A percentile compares a stretch with the other conserved stretches of the same genome.
Evolutionary conservation across 2,797 vertebrate genomes (phyloP).

Genomic region (Aulostomus chinensis): DNA sequence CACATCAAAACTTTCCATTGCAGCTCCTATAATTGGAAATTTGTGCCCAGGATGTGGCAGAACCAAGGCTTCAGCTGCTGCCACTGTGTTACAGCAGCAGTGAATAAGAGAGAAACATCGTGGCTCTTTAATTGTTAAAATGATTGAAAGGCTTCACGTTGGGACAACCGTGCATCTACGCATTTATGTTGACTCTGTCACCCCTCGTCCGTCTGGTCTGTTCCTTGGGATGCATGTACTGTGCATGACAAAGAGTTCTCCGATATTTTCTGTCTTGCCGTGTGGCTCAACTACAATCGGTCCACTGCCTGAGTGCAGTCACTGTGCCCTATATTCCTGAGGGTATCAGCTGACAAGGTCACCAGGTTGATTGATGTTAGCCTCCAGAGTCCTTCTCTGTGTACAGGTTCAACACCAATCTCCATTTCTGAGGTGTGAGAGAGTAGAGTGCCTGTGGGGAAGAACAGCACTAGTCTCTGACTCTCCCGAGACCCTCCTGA

Average conservation of each 20-base stretch:
- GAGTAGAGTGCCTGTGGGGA: slow-evolving; percentile 45
- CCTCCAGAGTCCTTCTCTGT: slow-evolving; percentile 57
- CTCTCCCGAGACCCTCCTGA: slow-evolving; percentile 40
- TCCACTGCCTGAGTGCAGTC: slow-evolving; percentile 46
- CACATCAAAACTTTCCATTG: too few relatives aligned
- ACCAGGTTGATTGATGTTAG: slow-evolving; percentile 74
- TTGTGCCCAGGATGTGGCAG: too few relatives aligned
- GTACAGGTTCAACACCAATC: slow-evolving; percentile 68
- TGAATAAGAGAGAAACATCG: too few relatives aligned
- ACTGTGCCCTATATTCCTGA: slow-evolving; percentile 62
- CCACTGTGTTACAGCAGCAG: too few relatives aligned
- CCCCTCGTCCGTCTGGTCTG: too few relatives aligned
- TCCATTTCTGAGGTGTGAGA: slow-evolving; percentile 58
- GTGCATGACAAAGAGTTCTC: slow-evolving; percentile 33
- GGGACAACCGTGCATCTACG: too few relatives aligned
- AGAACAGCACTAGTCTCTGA: slow-evolving; percentile 23
- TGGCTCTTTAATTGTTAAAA: too few relatives aligned
- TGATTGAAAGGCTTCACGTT: too few relatives aligned
- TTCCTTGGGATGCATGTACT: neutral
- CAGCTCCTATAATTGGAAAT: too few relatives aligned
- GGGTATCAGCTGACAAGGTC: slow-evolving; percentile 73
- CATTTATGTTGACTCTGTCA: too few relatives aligned
- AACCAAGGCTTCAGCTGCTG: too few relatives aligned
- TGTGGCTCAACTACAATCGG: slow-evolving; percentile 36
- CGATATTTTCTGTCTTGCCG: slow-evolving; percentile 26